Evolutionary conservation across 92 coral and sea anemone species (phyloP).

Genomic region (Pocillopora grandis): DNA sequence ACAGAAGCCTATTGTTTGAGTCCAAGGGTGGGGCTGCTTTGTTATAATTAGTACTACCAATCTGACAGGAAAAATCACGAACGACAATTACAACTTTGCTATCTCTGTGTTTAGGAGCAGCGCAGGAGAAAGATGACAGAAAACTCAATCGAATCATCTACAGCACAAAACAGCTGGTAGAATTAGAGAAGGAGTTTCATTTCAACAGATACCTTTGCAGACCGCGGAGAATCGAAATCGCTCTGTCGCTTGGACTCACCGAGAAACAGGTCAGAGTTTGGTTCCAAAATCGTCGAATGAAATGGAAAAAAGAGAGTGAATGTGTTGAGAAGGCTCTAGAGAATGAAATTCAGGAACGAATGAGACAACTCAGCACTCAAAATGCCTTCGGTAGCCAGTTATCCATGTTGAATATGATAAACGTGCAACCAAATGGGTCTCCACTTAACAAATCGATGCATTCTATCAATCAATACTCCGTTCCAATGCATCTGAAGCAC

Average conservation of each 20-base stretch:
- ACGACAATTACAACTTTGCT: too few species aligned
- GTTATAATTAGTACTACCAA: background rate
- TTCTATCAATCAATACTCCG: background rate
- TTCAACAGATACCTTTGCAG: conserved; percentile 94
- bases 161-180: conserved; percentile 94
- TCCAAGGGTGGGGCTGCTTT: too few species aligned
- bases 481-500: conserved; percentile 6
- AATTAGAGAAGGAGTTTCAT: conserved; percentile 94
- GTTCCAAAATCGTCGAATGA: conserved; percentile 97
- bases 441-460: conserved; percentile 49
- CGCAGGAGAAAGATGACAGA: conserved; percentile 58
- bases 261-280: conserved; percentile 97
- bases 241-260: conserved; percentile 85
- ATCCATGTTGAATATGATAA: conserved; percentile 28
- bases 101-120: conserved; percentile 46
- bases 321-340: conserved; percentile 79
- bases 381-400: conserved; percentile 82
- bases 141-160: conserved; percentile 87
- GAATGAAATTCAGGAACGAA: conserved; percentile 81
- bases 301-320: conserved; percentile 93
- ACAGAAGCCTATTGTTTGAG: too few species aligned
- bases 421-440: conserved; percentile 8
- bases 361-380: conserved; percentile 68
- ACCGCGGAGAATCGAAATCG: conserved; percentile 92
- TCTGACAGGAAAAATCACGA: background rate